phyloP scores from a whole-genome alignment of 2,113 vertebrate genomes.

The Corapipo altera region DNA sequence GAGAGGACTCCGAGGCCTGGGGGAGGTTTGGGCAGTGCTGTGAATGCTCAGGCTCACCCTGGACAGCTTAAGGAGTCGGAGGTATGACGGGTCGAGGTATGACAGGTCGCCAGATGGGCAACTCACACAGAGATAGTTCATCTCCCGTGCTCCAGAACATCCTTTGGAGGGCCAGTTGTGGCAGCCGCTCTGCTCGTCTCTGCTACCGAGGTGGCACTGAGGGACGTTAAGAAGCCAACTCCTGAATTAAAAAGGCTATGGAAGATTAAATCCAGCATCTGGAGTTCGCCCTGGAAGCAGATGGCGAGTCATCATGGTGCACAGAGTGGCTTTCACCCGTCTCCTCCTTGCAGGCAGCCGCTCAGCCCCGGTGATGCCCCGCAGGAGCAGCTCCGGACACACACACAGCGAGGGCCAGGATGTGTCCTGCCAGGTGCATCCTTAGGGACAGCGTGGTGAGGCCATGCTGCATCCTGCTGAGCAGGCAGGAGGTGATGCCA shows the following conservation, averaged over 20 bases:
- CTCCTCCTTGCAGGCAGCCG: not conserved
- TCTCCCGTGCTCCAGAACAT: not conserved
- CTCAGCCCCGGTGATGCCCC: not conserved
- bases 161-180: not conserved
- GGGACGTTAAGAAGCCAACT: conserved; percentile 50
- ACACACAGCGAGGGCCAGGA: not conserved
- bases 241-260: conserved; percentile 54
- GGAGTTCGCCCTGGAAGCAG: conserved; percentile 53
- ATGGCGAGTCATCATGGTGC: not conserved
- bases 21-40: not conserved
- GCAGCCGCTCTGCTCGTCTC: not conserved
- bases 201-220: conserved; percentile 11
- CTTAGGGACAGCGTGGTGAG: rapidly evolving
- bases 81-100: not conserved
- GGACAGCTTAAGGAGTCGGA: not conserved
- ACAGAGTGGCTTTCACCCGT: not conserved
- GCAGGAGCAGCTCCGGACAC: not conserved
- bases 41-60: not conserved
- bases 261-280: conserved; percentile 64
- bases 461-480: not conserved
- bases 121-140: not conserved
- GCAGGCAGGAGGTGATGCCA: not conserved
- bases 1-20: not conserved
- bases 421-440: not conserved
- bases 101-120: not conserved